Evolutionary conservation across 2,113 vertebrate genomes (phyloP).

Genomic region (Daubentonia madagascariensis): DNA sequence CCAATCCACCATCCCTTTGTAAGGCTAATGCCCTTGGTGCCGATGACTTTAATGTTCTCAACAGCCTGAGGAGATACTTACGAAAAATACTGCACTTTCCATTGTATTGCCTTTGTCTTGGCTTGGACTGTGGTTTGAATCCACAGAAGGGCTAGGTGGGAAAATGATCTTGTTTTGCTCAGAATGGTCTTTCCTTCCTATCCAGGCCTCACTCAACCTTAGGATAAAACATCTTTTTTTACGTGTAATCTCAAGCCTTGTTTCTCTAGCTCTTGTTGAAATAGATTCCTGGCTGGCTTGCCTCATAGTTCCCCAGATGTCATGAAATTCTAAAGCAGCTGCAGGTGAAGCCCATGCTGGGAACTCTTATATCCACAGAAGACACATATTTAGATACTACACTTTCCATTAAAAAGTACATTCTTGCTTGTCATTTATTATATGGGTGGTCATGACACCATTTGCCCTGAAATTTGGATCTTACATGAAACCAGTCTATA

Average conservation of each 20-base stretch:
- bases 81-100: not conserved
- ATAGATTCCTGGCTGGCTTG: not conserved
- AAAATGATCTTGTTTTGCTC: not conserved
- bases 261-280: not conserved
- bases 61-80: not conserved
- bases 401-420: not conserved
- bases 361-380: not conserved
- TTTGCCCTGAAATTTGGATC: constrained; percentile 28
- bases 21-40: not conserved
- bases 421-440: not conserved
- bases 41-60: not conserved
- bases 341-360: not conserved
- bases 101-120: not conserved
- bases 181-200: not conserved
- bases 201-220: not conserved
- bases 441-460: not conserved
- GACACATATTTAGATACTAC: not conserved
- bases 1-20: too few relatives aligned
- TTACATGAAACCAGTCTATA: constrained; percentile 13
- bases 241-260: not conserved
- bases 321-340: not conserved
- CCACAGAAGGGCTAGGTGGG: not conserved
- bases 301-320: not conserved
- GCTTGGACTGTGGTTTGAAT: not conserved
- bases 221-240: not conserved